Percentiles rank a stretch among this genome's conserved stretches.
Conservation (phyloP, 1,140 invertebrate species). For the Chironomus striatipennis region DNA sequence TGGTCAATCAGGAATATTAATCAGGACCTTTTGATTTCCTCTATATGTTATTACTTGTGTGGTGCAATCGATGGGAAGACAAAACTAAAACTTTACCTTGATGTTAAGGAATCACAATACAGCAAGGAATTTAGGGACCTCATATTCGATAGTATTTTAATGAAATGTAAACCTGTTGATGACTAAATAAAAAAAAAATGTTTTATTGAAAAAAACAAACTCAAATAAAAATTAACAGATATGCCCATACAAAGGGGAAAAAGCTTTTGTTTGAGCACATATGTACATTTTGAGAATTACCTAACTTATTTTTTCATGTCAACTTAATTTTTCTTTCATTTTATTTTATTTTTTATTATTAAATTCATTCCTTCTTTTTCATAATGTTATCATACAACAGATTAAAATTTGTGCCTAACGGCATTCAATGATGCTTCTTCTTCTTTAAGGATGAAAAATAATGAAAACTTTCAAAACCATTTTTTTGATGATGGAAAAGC, state of each 20-base stretch:
- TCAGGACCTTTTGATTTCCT: constrained; percentile 35
- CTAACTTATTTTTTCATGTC: neutral
- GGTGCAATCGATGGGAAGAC: constrained; percentile 30
- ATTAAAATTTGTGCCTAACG: no score
- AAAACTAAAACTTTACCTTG: constrained; percentile 34
- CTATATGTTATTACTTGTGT: constrained; percentile 38
- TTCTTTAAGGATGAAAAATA: neutral
- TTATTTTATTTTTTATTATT: no score
- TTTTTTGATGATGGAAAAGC: no score
- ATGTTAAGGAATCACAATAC: constrained; percentile 35
- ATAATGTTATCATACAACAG: no score
- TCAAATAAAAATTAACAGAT: neutral
- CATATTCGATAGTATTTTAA: constrained; percentile 31
- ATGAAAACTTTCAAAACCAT: neutral
- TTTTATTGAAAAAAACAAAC: neutral
- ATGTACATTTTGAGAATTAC: neutral
- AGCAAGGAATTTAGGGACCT: constrained; percentile 38
- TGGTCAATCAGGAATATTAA: constrained; percentile 39
- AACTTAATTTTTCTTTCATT: neutral
- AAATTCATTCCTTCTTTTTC: no score
- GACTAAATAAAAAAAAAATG: neutral
- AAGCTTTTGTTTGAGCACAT: neutral
- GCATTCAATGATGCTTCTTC: neutral
- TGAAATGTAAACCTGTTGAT: neutral
- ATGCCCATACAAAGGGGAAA: no score